A percentile compares a stretch with the other conserved stretches of the same genome.
phyloP scores from a whole-genome alignment of 1,140 invertebrate species.

The Drosophila kohkoa region DNA sequence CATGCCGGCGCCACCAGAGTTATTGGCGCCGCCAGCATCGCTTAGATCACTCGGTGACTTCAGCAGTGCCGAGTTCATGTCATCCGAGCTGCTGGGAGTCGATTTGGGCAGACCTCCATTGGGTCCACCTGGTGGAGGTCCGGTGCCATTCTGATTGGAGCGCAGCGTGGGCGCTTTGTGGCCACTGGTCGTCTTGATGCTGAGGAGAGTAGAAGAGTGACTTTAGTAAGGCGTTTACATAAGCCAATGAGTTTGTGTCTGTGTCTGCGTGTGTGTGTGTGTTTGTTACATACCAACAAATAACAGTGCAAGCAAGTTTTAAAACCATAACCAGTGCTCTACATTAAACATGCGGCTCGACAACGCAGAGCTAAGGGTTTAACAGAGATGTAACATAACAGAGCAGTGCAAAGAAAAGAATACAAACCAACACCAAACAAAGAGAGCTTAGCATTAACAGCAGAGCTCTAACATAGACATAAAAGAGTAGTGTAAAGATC shows the following conservation, averaged over 20 bases:
- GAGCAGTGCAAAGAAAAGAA: too few species aligned
- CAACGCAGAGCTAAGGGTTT: background rate
- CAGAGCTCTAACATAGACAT: too few species aligned
- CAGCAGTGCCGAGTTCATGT: constrained; percentile 87
- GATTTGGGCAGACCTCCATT: constrained; percentile 84
- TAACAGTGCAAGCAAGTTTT: constrained; percentile 17
- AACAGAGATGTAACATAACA: background rate
- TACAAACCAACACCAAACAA: too few species aligned
- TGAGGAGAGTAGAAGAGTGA: constrained; percentile 33
- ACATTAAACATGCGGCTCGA: constrained; percentile 20
- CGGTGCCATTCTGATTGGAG: constrained; percentile 61
- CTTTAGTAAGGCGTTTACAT: constrained; percentile 27
- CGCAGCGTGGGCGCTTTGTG: constrained; percentile 61
- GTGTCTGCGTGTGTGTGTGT: constrained; percentile 13
- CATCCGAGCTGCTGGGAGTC: constrained; percentile 87
- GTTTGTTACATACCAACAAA: constrained; percentile 63
- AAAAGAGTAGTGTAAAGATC: too few species aligned
- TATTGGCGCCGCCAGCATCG: constrained; percentile 85
- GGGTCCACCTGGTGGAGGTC: constrained; percentile 55
- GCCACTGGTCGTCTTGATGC: constrained; percentile 65
- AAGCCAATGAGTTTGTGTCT: background rate
- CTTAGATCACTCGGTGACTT: constrained; percentile 85
- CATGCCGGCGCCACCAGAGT: constrained; percentile 81
- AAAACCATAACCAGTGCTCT: constrained; percentile 46
- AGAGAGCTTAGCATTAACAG: too few species aligned